Evolutionary conservation across 2,113 vertebrate genomes (phyloP).

Genomic region (Lucifuga dentata): DNA sequence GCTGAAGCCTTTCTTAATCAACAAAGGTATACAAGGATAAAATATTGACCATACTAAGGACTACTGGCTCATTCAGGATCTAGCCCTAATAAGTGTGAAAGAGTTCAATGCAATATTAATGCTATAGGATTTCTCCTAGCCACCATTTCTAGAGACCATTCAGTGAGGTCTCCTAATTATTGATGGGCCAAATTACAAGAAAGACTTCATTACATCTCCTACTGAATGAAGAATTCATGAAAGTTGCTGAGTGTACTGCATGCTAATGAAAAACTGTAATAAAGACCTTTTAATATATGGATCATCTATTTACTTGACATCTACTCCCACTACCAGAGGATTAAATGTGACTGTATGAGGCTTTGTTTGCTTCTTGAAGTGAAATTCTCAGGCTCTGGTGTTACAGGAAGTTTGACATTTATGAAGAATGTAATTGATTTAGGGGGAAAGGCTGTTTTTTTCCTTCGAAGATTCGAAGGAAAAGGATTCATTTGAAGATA

Average conservation of each 20-base stretch:
- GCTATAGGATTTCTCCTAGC: conserved; percentile 65
- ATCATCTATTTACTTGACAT: conserved; percentile 44
- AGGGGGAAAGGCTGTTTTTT: neutral
- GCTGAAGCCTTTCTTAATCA: conserved; percentile 41
- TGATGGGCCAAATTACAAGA: conserved; percentile 78
- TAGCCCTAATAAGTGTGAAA: conserved; percentile 73
- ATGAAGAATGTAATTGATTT: conserved; percentile 22
- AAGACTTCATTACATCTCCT: conserved; percentile 74
- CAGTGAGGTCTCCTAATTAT: conserved; percentile 75
- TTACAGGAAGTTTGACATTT: conserved; percentile 2
- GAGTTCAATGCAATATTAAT: conserved; percentile 80
- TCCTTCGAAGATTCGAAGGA: no score
- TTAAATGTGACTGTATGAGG: conserved; percentile 25
- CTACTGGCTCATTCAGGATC: conserved; percentile 72
- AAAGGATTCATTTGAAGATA: no score
- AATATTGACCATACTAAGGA: conserved; percentile 78
- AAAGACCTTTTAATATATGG: conserved; percentile 38
- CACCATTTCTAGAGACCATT: conserved; percentile 75
- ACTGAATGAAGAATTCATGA: conserved; percentile 78
- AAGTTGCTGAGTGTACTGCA: conserved; percentile 45
- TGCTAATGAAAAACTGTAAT: conserved; percentile 63
- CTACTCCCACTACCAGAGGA: conserved; percentile 19
- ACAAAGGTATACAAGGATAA: conserved; percentile 62
- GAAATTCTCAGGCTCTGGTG: conserved; percentile 15
- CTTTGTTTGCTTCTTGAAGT: conserved; percentile 21